Evolutionary conservation across 1,140 invertebrate species (phyloP).

Genomic region (Drusus annulatus): DNA sequence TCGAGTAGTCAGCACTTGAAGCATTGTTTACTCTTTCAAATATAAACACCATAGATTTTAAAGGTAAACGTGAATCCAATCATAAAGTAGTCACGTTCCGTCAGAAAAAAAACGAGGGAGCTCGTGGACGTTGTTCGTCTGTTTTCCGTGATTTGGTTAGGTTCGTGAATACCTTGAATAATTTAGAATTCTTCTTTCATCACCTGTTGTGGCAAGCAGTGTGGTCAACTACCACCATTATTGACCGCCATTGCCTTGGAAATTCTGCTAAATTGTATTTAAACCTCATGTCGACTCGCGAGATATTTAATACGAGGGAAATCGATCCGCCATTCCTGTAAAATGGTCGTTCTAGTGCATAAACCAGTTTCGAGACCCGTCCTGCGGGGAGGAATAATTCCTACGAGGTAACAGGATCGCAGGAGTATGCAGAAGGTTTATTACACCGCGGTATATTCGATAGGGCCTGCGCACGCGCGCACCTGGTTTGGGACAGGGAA

Average conservation of each 20-base stretch:
- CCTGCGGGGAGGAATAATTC: not conserved
- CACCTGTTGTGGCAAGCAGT: not conserved
- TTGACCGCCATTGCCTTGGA: not conserved
- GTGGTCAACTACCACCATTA: not conserved
- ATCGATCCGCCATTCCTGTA: slow-evolving; percentile 8
- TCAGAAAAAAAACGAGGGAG: slow-evolving; percentile 1
- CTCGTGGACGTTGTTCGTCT: not conserved
- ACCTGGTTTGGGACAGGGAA: not conserved
- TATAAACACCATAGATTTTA: not conserved
- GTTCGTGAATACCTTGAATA: too few relatives aligned
- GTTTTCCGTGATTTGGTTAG: not conserved
- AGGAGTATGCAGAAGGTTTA: slow-evolving; percentile 8
- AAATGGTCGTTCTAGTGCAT: slow-evolving; percentile 12
- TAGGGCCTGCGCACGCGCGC: slow-evolving; percentile 20
- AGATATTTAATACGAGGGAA: slow-evolving; percentile 7
- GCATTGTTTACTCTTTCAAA: not conserved
- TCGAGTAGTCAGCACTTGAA: not conserved
- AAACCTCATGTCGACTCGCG: too few relatives aligned
- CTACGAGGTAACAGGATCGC: slow-evolving; percentile 22
- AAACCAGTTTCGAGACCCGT: slow-evolving; percentile 19
- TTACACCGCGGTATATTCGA: not conserved
- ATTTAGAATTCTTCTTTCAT: too few relatives aligned
- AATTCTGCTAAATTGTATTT: too few relatives aligned
- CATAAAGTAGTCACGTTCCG: not conserved
- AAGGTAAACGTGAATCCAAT: not conserved